Evolutionary conservation across 2,797 vertebrate genomes (phyloP), one percentile per base, ranked within the genome.

Genomic region (Rhynchonycteris naso): DNA sequence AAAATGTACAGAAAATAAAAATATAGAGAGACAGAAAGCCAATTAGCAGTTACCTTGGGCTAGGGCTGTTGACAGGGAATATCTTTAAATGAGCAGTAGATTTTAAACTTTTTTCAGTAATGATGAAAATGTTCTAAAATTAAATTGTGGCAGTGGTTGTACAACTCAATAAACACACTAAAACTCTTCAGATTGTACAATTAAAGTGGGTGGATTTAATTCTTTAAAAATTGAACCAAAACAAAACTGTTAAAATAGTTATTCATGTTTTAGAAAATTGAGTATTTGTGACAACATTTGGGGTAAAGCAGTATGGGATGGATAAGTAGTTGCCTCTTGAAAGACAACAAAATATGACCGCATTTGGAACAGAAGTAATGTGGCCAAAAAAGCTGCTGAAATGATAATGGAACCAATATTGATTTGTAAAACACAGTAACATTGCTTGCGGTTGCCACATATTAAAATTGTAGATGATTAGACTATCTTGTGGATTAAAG

Each of bases 91-190:
- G 13, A 65, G 9, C 26, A 59, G 33, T 24, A 84, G 2, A 0
- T 71, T 81, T 81, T 14, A 43, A 43, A 5, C n/a, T 87, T 59
- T 11, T 88, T 65, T 80, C n/a, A 79, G 3, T 43, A 4, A 58
- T 76, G 10, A 66, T 54, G 26, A 86, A 63, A 83, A 71, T 84
- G 7, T 91, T 85, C 52, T 94, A 75, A 90, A 86, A 84, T 75
- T 80, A 88, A 80, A 85, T 21, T 72, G 8, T 75, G 24, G 16
- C 69, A 19, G 33, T 19, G 1, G n/a, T 35, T 79, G 14, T 65
- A 65, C 4, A 59, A 59, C 24, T 90, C 15, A 35, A 21, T 78
- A 78, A 91, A 74, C 33, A n/a, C 28, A 43, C 35, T 66, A 78
- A 91, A 87, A 33, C 18, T 79, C n/a, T 33, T 35, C 69, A 30